Percentiles rank a stretch among this genome's conserved stretches.
Conservation (phyloP, 2,888 invertebrate genomes). For the Rosalia funebris region DNA sequence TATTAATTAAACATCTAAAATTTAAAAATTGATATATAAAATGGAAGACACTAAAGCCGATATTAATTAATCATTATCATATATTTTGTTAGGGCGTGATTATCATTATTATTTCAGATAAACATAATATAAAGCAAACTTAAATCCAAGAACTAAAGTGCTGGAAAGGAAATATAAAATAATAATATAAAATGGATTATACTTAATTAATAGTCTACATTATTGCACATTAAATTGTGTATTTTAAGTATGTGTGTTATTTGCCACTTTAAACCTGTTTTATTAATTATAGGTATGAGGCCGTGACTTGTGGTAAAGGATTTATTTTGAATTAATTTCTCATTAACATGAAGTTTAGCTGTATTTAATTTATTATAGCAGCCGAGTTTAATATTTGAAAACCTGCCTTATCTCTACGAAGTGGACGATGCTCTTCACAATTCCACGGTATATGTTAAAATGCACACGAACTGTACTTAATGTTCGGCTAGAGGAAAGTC, state of each 20-base stretch:
- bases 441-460: background rate
- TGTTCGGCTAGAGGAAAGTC: too few relatives aligned
- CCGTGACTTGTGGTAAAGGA: conserved; percentile 10
- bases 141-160: too few relatives aligned
- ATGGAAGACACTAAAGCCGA: too few relatives aligned
- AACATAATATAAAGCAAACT: too few relatives aligned
- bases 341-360: conserved; percentile 23
- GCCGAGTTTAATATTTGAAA: conserved; percentile 25
- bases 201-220: conserved; percentile 21
- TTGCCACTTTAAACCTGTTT: conserved; percentile 28
- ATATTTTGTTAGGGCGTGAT: too few relatives aligned
- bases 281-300: conserved; percentile 16
- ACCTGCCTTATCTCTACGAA: conserved; percentile 19
- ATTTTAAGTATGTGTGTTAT: conserved; percentile 19
- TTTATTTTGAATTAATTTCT: conserved; percentile 27
- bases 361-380: conserved; percentile 14
- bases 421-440: conserved; percentile 1
- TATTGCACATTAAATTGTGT: conserved; percentile 21
- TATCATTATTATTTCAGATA: too few relatives aligned
- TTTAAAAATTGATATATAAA: too few relatives aligned
- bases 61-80: too few relatives aligned
- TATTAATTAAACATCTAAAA: too few relatives aligned
- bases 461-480: too few relatives aligned
- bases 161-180: too few relatives aligned
- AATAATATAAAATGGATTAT: conserved; percentile 6